A percentile compares a stretch with the other conserved stretches of the same genome.
These are phyloP conservation scores for Ommatoiulus sabulosus DNA, from an alignment of 2,888 invertebrate genomes.

Conservation along the genomic window DNA sequence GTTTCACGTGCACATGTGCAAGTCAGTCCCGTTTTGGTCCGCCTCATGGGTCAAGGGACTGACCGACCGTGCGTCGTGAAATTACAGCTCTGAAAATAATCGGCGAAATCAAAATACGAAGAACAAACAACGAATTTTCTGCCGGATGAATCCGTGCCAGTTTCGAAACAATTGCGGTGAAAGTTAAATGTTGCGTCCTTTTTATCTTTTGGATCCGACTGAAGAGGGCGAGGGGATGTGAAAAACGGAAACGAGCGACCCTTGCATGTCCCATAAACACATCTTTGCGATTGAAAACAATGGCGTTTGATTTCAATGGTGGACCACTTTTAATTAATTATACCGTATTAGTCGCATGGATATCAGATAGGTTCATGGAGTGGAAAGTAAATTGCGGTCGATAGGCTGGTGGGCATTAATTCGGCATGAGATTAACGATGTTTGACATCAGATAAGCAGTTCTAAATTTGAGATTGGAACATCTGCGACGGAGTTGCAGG, in stretches of 20 bases:
- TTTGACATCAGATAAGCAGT: not conserved
- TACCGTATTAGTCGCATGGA: no score
- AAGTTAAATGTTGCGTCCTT: no score
- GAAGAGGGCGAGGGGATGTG: not conserved
- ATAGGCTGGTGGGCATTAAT: not conserved
- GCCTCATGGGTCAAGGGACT: not conserved
- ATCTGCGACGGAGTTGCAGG: no score
- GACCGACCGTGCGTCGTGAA: not conserved
- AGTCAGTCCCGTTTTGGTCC: not conserved
- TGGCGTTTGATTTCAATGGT: not conserved
- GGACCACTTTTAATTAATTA: not conserved
- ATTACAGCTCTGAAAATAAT: not conserved
- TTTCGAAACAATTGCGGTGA: not conserved
- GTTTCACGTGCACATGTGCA: not conserved
- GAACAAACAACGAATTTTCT: slow-evolving; percentile 3
- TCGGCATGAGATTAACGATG: not conserved
- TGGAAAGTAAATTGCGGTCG: not conserved
- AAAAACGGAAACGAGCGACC: not conserved
- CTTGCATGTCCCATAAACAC: not conserved
- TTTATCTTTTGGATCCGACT: no score
- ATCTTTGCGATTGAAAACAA: not conserved
- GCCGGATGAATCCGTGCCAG: not conserved
- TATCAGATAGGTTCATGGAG: not conserved
- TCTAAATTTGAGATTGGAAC: no score
- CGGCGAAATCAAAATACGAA: not conserved